These are phyloP conservation scores for Exephanes ischioxanthus DNA, from an alignment of 2,888 invertebrate genomes.

Conservation along the genomic window DNA sequence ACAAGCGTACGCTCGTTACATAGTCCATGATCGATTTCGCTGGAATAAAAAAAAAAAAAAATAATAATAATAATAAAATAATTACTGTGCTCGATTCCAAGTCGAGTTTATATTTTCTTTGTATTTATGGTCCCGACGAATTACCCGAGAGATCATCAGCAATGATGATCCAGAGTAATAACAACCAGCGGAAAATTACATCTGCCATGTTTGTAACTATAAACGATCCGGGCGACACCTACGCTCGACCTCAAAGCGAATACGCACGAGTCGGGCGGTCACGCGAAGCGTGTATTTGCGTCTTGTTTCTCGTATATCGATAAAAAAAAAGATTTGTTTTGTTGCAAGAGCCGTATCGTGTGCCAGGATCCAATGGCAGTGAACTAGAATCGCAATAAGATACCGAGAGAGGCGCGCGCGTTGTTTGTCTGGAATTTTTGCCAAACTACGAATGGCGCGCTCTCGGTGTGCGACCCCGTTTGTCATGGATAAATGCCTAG, in stretches of 20 bases:
- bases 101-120: slow-evolving; percentile 3
- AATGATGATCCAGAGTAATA: slow-evolving; percentile 18
- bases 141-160: not conserved
- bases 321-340: slow-evolving; percentile 15
- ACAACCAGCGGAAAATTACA: not conserved
- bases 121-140: not conserved
- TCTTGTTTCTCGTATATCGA: slow-evolving; percentile 23
- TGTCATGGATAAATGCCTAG: slow-evolving; percentile 6
- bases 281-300: slow-evolving; percentile 46
- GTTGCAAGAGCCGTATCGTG: slow-evolving; percentile 5
- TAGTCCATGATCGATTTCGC: not conserved
- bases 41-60: slow-evolving; percentile 3
- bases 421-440: slow-evolving; percentile 53
- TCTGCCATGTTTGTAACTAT: slow-evolving; percentile 8
- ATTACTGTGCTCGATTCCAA: slow-evolving; percentile 15
- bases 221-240: slow-evolving; percentile 36
- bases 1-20: not conserved
- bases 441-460: not conserved
- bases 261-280: slow-evolving; percentile 31
- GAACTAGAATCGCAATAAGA: slow-evolving; percentile 53
- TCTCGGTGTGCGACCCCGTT: not conserved
- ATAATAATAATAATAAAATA: slow-evolving; percentile 7
- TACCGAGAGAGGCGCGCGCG: slow-evolving; percentile 2
- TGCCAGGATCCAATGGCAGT: slow-evolving; percentile 19
- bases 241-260: slow-evolving; percentile 50